Base-by-base conservation (phyloP, 2,113 vertebrate species). In the Merops nubicus region DNA sequence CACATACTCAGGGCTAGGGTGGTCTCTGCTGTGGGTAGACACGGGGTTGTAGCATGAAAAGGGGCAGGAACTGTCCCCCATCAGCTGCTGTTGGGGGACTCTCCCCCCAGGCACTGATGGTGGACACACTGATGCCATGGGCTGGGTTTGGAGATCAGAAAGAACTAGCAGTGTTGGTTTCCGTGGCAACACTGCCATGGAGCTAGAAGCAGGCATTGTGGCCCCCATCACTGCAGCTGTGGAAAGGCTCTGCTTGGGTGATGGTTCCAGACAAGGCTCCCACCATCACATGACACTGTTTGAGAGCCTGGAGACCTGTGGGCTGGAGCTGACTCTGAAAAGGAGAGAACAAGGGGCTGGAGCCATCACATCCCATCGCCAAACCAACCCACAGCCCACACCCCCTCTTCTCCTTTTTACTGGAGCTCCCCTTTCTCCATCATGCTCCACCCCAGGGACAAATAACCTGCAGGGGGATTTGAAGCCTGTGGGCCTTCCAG, bases 21-120 rank as follows among this genome's bases (percentile, higher is more conserved):
- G 33, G 45, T 45, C 28, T 73, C 50, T 51, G 48, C 21, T 48
- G 54, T 7, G 67, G 47, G 26, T 50, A 80, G 31, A 19, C 0
- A 0, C 0, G 6, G 31, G 34, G 7, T 2, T 11, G n/a, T 10
- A 50, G 26, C 8, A 31, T 14, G 19, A 43, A 16, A 0, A 20
- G 34, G 23, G 5, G 16, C n/a, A n/a, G 9, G 14, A 20, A 23
- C 25, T 72, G 12, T 5, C 15, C n/a, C 33, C 12, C 43, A 38
- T 26, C 13, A 0, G 0, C 47, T 75, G 26, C 45, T 14, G 12
- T 25, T 2, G 4, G 51, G 45, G 48, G 22, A 68, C 47, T 43
- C 2, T 75, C 25, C 26, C 26, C 21, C 19, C 0, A 0, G 77
- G 38, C 33, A 23, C n/a, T 15, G 59, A 9, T 68, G 47, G 38